Evolutionary conservation across 2,888 invertebrate species (phyloP).

Genomic region (Dynastes maya): DNA sequence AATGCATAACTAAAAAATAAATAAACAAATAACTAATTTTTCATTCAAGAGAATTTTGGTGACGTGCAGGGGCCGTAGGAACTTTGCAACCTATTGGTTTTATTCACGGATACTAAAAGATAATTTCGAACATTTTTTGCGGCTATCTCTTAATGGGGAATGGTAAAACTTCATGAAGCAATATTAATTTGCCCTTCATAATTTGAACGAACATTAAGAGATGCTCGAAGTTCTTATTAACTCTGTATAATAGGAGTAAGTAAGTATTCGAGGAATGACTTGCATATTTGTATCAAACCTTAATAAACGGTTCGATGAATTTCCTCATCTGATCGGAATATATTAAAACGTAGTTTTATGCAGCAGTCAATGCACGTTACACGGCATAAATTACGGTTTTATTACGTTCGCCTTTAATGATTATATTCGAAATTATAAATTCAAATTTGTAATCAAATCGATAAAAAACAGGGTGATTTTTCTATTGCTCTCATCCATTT

Average conservation of each 20-base stretch:
- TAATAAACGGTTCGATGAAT: constrained; percentile 48
- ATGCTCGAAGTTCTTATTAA: not conserved
- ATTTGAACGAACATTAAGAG: not conserved
- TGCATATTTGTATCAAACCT: constrained; percentile 43
- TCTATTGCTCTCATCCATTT: constrained; percentile 21
- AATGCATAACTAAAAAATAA: too few relatives aligned
- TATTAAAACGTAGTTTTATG: constrained; percentile 44
- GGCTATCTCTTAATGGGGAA: too few relatives aligned
- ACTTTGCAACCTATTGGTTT: too few relatives aligned
- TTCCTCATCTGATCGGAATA: constrained; percentile 48
- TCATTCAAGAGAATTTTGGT: too few relatives aligned
- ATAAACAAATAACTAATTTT: too few relatives aligned
- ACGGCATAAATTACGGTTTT: constrained; percentile 49
- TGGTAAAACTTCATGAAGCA: too few relatives aligned
- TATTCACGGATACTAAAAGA: too few relatives aligned
- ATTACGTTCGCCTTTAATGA: constrained; percentile 42
- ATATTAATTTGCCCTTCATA: too few relatives aligned
- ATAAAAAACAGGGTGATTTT: constrained; percentile 39
- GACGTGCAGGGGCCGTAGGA: too few relatives aligned
- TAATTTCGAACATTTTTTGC: too few relatives aligned
- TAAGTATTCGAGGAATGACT: constrained; percentile 33
- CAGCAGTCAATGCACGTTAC: constrained; percentile 38
- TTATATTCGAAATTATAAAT: constrained; percentile 48
- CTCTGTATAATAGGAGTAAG: not conserved
- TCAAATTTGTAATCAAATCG: constrained; percentile 48